Evolutionary conservation across 2,113 vertebrate genomes (phyloP), one percentile per base, ranked within the genome.

Genomic region (Picathartes gymnocephalus): DNA sequence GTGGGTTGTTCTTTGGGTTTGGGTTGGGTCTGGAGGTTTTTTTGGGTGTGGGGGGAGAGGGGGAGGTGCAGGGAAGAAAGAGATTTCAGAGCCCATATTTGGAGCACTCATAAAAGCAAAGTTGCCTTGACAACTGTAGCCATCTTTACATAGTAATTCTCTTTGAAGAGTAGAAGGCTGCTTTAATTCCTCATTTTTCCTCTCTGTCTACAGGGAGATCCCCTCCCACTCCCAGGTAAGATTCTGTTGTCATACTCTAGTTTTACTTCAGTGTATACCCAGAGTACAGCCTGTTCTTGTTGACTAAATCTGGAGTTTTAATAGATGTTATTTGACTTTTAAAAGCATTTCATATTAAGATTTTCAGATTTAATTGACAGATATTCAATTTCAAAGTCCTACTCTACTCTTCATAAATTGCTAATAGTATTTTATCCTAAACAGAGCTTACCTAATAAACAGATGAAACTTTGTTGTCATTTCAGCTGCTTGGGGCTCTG

Each of bases 51-150:
- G 3, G 2, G 9, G 7, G 13, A 48, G 28, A 18, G 10, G 15
- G 8, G 42, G 9, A 19, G 3, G 9, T 20, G 6, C 33, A 77
- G 18, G 13, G 21, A 69, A 57, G 50, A 50, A 80, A 83, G 39
- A 33, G 28, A 88, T 83, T 88, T 86, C 85, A 92, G 71, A 95
- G 74, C 47, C 39, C 30, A 2, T 74, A 66, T 82, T 78, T 88
- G 79, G 40, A 92, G 40, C 68, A 68, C 20, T 69, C 44, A 62
- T 70, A 77, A 95, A 95, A 93, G 92, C 88, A 93, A 97, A 96
- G 92, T 96, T 96, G 79, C 95, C 92, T 80, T 96, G 95, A 93
- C 93, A 96, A 96, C 93, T 94, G 93, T 73, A 94, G 84, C 92
- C 93, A 81, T 89, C 70, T 91, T 93, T 88, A 91, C 86, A 77